Conservation (phyloP, 1,140 invertebrate species). For the Drosophila subpulchrella region DNA sequence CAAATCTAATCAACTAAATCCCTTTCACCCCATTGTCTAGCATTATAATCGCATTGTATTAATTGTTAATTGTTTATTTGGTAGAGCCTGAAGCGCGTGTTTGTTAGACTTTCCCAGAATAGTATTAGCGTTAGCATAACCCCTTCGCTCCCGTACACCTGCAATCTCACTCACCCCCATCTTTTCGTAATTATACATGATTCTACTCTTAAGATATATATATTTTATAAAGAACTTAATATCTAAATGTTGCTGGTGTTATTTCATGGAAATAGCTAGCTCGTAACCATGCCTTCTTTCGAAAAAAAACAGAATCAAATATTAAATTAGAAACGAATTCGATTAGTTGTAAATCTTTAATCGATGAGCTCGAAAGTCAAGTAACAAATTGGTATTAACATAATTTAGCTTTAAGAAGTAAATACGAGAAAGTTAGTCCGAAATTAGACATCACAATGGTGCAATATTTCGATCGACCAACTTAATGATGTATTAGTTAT, state of each 20-base stretch:
- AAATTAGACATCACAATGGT: conserved; percentile 26
- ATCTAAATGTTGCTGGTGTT: conserved; percentile 57
- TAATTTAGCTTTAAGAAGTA: conserved; percentile 25
- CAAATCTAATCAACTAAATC: conserved; percentile 49
- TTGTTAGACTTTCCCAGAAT: conserved; percentile 46
- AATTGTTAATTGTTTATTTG: conserved; percentile 74
- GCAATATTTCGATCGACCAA: conserved; percentile 49
- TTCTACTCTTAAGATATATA: conserved; percentile 35
- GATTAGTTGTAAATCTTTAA: conserved; percentile 36
- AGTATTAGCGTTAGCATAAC: conserved; percentile 39
- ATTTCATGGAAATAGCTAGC: conserved; percentile 76
- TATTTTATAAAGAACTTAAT: conserved; percentile 30
- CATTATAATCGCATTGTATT: conserved; percentile 51
- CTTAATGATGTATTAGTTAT: conserved; percentile 23
- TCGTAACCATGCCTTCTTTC: conserved; percentile 60
- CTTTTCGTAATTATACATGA: conserved; percentile 31
- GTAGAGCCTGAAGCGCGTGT: conserved; percentile 39
- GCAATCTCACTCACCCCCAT: conserved; percentile 14
- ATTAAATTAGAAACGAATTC: conserved; percentile 53
- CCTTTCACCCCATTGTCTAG: conserved; percentile 24
- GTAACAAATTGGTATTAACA: conserved; percentile 43
- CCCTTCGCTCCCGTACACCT: conserved; percentile 1
- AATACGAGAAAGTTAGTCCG: conserved; percentile 20
- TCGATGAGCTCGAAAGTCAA: conserved; percentile 41
- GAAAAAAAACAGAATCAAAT: conserved; percentile 49